A percentile compares a stretch with the other conserved stretches of the same genome.
Conservation (phyloP, 2,113 vertebrate genomes). For the Varanus salvator region DNA sequence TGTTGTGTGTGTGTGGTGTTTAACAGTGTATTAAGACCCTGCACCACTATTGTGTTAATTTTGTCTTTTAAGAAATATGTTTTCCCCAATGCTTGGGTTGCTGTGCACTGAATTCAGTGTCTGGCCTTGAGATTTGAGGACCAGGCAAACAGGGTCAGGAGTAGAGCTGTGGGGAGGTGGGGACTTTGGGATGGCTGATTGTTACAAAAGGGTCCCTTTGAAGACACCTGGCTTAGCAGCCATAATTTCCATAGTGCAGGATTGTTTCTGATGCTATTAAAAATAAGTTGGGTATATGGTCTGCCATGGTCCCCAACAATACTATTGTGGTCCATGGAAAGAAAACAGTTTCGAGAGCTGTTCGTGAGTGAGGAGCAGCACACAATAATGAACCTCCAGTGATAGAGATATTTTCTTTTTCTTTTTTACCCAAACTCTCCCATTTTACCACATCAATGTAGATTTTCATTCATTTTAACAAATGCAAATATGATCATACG, state of each 20-base stretch:
- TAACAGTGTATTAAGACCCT: too few species aligned
- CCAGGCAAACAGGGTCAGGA: too few species aligned
- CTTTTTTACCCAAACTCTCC: neutral
- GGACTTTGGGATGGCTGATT: too few species aligned
- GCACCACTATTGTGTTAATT: too few species aligned
- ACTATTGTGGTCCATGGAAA: neutral
- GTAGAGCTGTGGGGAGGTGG: too few species aligned
- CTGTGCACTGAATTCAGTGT: too few species aligned
- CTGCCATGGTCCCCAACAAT: neutral
- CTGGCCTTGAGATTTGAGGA: too few species aligned
- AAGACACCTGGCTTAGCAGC: neutral
- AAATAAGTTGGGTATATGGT: neutral
- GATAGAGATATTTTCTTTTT: neutral
- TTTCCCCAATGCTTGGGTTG: too few species aligned
- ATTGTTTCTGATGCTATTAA: neutral
- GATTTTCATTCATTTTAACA: constrained; percentile 54
- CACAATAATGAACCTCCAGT: neutral
- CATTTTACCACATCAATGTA: constrained; percentile 37
- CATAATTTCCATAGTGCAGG: neutral
- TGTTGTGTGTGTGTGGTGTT: too few species aligned
- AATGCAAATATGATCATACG: constrained; percentile 44
- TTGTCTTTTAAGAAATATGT: too few species aligned
- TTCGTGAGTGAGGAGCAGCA: too few species aligned
- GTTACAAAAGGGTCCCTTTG: neutral
- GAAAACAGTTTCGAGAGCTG: neutral